A percentile compares a stretch with the other conserved stretches of the same genome.
phyloP scores from a whole-genome alignment of 2,888 invertebrate species.

The Proisotoma minuta region DNA sequence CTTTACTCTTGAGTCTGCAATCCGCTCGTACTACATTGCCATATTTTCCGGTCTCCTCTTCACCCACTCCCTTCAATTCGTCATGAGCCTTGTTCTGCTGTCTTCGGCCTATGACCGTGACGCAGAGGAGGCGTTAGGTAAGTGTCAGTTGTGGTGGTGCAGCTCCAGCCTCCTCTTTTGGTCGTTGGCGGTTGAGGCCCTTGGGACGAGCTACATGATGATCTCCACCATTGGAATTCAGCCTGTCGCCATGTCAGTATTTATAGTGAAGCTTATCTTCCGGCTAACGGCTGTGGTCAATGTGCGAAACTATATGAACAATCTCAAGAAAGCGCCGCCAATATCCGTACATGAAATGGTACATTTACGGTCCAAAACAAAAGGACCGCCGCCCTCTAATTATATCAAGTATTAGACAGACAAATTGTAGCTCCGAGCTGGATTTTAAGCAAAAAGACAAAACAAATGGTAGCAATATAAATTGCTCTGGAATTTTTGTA shows the following conservation, averaged over 20 bases:
- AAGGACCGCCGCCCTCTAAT: slow-evolving; percentile 42
- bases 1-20: slow-evolving; percentile 36
- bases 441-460: too few relatives aligned
- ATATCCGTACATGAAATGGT: slow-evolving; percentile 40
- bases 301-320: slow-evolving; percentile 39
- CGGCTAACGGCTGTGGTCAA: slow-evolving; percentile 36
- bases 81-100: slow-evolving; percentile 35
- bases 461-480: too few relatives aligned
- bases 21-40: slow-evolving; percentile 31
- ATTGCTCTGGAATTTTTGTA: too few relatives aligned
- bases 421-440: too few relatives aligned
- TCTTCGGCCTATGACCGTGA: slow-evolving; percentile 38
- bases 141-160: slow-evolving; percentile 43
- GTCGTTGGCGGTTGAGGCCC: slow-evolving; percentile 31
- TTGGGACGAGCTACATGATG: slow-evolving; percentile 30
- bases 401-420: slow-evolving; percentile 34
- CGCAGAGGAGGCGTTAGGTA: slow-evolving; percentile 39
- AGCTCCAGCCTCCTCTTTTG: slow-evolving; percentile 35
- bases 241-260: slow-evolving; percentile 38
- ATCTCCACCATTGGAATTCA: slow-evolving; percentile 35
- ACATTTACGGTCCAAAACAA: slow-evolving; percentile 38
- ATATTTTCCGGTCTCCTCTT: slow-evolving; percentile 37
- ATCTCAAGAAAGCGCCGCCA: slow-evolving; percentile 40
- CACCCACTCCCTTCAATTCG: slow-evolving; percentile 38
- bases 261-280: slow-evolving; percentile 38